A percentile compares a stretch with the other conserved stretches of the same genome.
These are phyloP conservation scores for Rhabdomys pumilio DNA, from an alignment of 2,797 vertebrate genomes.

Conservation along the genomic window DNA sequence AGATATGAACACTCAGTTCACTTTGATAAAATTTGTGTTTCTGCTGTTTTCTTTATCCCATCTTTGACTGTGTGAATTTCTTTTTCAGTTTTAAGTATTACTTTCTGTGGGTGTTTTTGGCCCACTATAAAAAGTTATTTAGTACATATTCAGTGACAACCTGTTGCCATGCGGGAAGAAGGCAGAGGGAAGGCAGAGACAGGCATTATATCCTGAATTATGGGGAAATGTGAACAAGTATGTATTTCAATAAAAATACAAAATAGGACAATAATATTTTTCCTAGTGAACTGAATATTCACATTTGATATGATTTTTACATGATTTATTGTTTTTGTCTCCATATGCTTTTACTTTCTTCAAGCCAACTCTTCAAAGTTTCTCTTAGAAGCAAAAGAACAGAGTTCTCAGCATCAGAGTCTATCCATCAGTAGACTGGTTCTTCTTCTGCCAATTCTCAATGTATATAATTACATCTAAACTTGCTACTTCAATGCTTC, in stretches of 20 bases:
- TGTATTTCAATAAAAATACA: background rate
- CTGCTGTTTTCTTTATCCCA: too few relatives aligned
- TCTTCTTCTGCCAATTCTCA: background rate
- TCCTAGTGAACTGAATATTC: background rate
- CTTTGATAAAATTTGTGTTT: background rate
- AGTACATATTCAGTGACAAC: background rate
- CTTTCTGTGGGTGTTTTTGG: too few relatives aligned
- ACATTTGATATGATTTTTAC: background rate
- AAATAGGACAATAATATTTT: background rate
- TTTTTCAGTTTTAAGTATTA: too few relatives aligned
- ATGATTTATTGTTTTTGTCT: background rate
- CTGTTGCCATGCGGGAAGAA: background rate
- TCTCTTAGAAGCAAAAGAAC: background rate
- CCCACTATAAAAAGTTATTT: background rate
- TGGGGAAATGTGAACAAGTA: background rate
- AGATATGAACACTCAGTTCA: background rate
- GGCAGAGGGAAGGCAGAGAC: background rate
- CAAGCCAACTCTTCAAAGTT: background rate
- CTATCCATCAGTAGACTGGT: background rate
- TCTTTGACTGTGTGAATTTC: too few relatives aligned
- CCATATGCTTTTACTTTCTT: background rate
- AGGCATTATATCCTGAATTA: background rate
- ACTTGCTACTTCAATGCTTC: background rate
- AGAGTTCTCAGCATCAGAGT: background rate
- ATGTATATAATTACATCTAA: background rate